Evolutionary conservation across 2,888 invertebrate species (phyloP), one percentile per base, ranked within the genome.

Genomic region (Crepidodera aurea): DNA sequence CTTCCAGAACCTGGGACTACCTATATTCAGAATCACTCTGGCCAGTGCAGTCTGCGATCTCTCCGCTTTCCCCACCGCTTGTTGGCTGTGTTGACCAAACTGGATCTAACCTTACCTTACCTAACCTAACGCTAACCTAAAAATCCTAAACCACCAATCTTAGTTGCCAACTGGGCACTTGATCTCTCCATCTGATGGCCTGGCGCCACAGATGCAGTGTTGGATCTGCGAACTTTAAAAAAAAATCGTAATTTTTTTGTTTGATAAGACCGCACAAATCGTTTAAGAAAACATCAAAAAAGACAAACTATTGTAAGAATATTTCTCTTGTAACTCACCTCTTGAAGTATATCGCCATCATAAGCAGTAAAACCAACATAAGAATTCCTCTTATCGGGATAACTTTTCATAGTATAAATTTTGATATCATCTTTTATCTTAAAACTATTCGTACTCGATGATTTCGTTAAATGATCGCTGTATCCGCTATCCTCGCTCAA

Each of bases 401-500:
- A 65, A 44, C 40, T 59, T 63, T 60, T 64, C 68, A 65, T 67
- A 22, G 2, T 54, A 51, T 42, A 63, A 34, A 53, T 37, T 59
- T 61, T 71, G 50, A 62, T 42, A 59, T 69, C 67, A 16, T 64
- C 55, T 29, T 69, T 72, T 4, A 71, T 71, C 18, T 71, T 69
- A 48, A 75, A 74, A 64, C 70, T 67, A 27, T 62, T 67, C 5
- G 65, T 64, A 32, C 71, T 73, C n/a, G 61, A 64, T 16, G 67
- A 68, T 34, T 76, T 77, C 50, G 73, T 76, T 44, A 80, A 74
- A 62, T 82, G 79, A 68, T 90, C 91, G 75, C 90, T 86, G 80
- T 90, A 91, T 55, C 91, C 91, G 73, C 90, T 91, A 79, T 92
- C 91, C 79, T 92, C 91, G 75, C 91, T 91, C 68, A 92, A 83